A percentile compares a stretch with the other conserved stretches of the same genome.
Conservation (phyloP, 2,113 vertebrate genomes). For the Hydrochoerus hydrochaeris region DNA sequence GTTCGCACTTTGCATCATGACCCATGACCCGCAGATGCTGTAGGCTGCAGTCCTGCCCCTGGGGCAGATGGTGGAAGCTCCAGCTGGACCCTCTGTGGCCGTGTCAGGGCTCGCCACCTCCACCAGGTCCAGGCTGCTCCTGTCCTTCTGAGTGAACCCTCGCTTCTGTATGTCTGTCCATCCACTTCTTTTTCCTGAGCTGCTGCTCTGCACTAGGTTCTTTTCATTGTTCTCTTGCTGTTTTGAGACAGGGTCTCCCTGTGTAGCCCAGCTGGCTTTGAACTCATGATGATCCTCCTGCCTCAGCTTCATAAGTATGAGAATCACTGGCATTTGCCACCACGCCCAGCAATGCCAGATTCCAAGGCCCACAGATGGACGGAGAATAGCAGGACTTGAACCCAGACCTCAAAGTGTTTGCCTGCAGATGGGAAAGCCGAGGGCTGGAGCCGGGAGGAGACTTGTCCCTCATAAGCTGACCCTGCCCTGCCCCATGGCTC, state of each 20-base stretch:
- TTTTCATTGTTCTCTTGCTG: background rate
- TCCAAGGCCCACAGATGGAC: background rate
- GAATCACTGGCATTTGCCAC: background rate
- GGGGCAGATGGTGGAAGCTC: accelerated
- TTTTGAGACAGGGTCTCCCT: background rate
- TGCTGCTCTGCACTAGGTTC: background rate
- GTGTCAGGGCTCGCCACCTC: background rate
- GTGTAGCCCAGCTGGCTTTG: background rate
- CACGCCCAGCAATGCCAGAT: too few species aligned
- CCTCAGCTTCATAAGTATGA: background rate
- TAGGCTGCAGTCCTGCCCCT: accelerated
- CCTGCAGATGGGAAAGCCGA: background rate
- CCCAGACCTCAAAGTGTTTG: background rate
- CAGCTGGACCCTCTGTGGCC: accelerated
- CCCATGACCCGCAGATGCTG: accelerated
- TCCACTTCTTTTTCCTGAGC: background rate
- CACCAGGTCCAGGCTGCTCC: too few species aligned
- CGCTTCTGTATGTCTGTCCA: accelerated
- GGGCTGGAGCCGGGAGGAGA: background rate
- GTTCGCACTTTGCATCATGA: background rate
- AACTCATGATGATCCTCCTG: background rate
- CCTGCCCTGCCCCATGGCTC: too few species aligned
- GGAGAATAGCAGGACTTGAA: too few species aligned
- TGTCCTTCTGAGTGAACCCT: accelerated
- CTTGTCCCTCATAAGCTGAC: accelerated